Evolutionary conservation across 2,888 invertebrate species (phyloP).

Genomic region (Parnassius glacialis): DNA sequence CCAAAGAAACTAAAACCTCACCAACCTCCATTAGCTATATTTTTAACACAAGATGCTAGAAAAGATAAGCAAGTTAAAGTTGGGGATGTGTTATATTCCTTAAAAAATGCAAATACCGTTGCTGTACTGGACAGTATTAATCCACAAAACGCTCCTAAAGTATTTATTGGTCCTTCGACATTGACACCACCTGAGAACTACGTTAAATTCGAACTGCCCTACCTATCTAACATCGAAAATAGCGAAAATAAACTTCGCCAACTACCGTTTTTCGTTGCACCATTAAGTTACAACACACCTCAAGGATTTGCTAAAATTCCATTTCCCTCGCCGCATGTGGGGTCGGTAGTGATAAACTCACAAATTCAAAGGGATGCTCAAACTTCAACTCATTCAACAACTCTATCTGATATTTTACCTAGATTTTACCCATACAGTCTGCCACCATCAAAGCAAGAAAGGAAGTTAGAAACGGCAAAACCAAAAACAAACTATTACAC

Average conservation of each 20-base stretch:
- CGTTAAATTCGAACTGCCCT: constrained; percentile 90
- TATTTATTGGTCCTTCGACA: constrained; percentile 91
- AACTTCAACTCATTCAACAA: constrained; percentile 36
- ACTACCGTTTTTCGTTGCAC: constrained; percentile 92
- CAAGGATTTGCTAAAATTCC: constrained; percentile 92
- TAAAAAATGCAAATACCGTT: constrained; percentile 87
- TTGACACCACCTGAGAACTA: constrained; percentile 86
- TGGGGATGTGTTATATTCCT: constrained; percentile 84
- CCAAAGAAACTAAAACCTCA: constrained; percentile 86
- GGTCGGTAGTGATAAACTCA: constrained; percentile 89
- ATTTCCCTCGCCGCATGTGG: constrained; percentile 92
- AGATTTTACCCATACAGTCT: constrained; percentile 44
- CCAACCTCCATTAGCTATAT: constrained; percentile 92
- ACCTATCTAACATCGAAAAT: constrained; percentile 87
- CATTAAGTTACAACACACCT: constrained; percentile 91
- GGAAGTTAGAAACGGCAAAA: constrained; percentile 62
- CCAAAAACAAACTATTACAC: constrained; percentile 67
- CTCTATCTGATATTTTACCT: constrained; percentile 40
- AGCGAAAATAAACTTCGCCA: constrained; percentile 87
- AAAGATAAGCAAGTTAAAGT: constrained; percentile 80
- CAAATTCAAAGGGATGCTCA: constrained; percentile 56
- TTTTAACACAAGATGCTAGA: constrained; percentile 81
- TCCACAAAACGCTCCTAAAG: constrained; percentile 84
- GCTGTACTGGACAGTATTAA: constrained; percentile 88
- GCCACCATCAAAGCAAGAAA: constrained; percentile 45